These are phyloP conservation scores for Sanderia malayensis DNA, from an alignment of 30 jellyfish, hydroid and myxozoan genomes.

Conservation along the genomic window DNA sequence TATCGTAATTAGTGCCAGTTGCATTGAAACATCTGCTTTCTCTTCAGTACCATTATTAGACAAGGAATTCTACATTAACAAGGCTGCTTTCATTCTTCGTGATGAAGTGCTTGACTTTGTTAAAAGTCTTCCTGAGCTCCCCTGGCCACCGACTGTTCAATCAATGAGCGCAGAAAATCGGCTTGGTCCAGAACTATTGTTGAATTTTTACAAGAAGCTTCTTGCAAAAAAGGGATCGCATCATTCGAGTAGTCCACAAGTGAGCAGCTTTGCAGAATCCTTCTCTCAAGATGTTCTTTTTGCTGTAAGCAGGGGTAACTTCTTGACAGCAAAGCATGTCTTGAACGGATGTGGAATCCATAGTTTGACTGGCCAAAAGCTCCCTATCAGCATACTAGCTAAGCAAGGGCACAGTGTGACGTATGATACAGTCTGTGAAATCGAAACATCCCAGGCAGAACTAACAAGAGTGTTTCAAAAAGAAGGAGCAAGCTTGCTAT, in stretches of 20 bases:
- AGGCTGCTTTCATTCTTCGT: background rate
- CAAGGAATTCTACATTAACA: background rate
- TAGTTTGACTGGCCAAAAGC: conserved; percentile 49
- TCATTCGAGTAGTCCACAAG: background rate
- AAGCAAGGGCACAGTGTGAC: conserved; percentile 27
- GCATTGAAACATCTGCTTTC: background rate
- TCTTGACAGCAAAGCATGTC: conserved; percentile 6
- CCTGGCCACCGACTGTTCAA: conserved; percentile 10
- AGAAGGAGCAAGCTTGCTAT: background rate
- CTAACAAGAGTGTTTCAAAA: conserved; percentile 2
- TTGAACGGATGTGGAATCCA: conserved; percentile 29
- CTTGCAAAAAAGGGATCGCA: conserved; percentile 7
- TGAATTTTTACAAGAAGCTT: background rate
- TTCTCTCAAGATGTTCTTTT: background rate
- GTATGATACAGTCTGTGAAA: conserved; percentile 24
- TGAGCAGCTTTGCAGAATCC: background rate
- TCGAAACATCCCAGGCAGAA: conserved; percentile 60
- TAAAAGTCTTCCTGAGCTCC: background rate
- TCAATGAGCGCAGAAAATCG: background rate
- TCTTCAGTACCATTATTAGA: background rate
- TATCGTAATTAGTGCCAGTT: conserved; percentile 20
- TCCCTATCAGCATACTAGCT: conserved; percentile 30
- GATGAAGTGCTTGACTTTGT: background rate
- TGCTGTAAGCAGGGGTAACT: background rate
- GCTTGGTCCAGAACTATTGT: conserved; percentile 4